phyloP scores from a whole-genome alignment of 2,888 invertebrate species.

The Cantharis rustica region DNA sequence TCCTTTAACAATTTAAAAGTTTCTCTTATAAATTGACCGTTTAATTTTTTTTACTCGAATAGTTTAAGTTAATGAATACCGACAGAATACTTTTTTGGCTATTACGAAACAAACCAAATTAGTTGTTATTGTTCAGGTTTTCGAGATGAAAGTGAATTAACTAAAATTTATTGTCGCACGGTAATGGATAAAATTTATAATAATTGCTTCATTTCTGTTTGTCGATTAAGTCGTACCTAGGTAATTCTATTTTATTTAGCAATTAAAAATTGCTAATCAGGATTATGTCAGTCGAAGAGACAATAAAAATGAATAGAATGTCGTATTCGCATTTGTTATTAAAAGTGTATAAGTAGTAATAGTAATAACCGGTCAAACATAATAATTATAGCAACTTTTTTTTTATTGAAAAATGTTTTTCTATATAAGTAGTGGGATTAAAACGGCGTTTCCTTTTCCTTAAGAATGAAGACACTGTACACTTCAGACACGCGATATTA shows the following conservation, averaged over 20 bases:
- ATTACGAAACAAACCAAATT: background rate
- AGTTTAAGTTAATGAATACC: background rate
- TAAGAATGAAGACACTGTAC: conserved; percentile 50
- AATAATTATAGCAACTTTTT: conserved; percentile 42
- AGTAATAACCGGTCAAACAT: conserved; percentile 35
- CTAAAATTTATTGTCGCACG: background rate
- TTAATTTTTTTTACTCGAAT: background rate
- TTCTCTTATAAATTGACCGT: background rate
- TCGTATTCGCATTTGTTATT: conserved; percentile 9
- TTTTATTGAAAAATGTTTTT: conserved; percentile 44
- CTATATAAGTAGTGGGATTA: conserved; percentile 48
- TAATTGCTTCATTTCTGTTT: background rate
- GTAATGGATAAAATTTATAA: background rate
- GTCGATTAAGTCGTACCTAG: background rate
- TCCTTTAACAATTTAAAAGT: background rate
- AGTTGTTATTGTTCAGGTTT: background rate
- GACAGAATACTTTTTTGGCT: background rate
- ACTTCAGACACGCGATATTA: conserved; percentile 53
- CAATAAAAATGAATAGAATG: conserved; percentile 17
- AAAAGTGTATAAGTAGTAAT: conserved; percentile 19
- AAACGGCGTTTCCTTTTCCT: conserved; percentile 44
- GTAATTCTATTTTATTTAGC: background rate
- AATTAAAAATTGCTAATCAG: conserved; percentile 3
- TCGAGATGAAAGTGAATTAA: background rate
- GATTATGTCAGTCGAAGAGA: conserved; percentile 1